Evolutionary conservation across 2,888 invertebrate species (phyloP).

Genomic region (Eristalis intricaria): DNA sequence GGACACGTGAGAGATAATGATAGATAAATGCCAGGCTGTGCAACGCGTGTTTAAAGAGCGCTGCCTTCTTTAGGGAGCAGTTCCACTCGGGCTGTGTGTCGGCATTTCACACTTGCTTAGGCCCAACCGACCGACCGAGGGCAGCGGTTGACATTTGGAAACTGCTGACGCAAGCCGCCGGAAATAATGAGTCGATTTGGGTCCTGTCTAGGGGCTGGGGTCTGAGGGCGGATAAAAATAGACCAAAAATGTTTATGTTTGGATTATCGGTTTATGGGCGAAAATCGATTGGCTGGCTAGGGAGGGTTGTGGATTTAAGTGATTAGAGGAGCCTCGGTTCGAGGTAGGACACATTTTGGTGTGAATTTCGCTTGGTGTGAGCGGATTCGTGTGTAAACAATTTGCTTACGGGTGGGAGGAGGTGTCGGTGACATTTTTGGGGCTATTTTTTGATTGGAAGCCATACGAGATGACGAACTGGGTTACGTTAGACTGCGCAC

Average conservation of each 20-base stretch:
- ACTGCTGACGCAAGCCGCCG: neutral
- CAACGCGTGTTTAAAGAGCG: neutral
- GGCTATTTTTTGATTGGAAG: neutral
- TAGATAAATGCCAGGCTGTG: slow-evolving; percentile 10
- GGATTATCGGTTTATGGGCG: neutral
- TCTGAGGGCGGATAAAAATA: neutral
- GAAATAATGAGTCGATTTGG: neutral
- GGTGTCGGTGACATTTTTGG: neutral
- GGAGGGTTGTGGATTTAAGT: neutral
- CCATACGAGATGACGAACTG: too few relatives aligned
- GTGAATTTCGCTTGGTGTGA: neutral
- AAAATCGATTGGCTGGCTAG: too few relatives aligned
- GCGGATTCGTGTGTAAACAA: neutral
- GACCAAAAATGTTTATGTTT: neutral
- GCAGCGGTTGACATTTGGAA: neutral
- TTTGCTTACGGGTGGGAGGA: neutral
- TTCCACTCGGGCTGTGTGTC: neutral
- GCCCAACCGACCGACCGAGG: neutral
- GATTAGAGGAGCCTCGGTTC: neutral
- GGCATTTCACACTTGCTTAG: neutral
- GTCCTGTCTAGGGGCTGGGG: neutral
- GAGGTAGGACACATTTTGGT: neutral
- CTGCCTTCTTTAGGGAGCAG: neutral
- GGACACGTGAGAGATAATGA: slow-evolving; percentile 10
- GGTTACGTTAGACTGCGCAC: too few relatives aligned